Conservation (phyloP, 2,888 invertebrate species). For the Saturnia pavonia region DNA sequence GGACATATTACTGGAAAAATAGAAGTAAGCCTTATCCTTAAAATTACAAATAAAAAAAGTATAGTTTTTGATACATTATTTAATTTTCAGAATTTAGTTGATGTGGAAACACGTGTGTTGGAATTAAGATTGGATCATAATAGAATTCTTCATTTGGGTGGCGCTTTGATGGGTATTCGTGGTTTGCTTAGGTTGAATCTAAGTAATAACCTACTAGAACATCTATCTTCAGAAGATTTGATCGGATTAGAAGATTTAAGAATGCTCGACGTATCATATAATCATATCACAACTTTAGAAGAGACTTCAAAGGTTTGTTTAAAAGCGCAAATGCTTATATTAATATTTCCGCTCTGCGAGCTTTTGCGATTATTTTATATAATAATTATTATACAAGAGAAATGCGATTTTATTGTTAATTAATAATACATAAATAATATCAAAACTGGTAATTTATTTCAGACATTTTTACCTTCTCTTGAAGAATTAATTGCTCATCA, state of each 20-base stretch:
- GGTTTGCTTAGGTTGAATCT: conserved; percentile 87
- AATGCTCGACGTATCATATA: conserved; percentile 89
- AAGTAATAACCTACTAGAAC: conserved; percentile 87
- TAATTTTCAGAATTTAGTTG: conserved; percentile 86
- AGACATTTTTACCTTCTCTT: conserved; percentile 90
- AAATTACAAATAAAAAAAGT: background rate
- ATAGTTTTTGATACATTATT: background rate
- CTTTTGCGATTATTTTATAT: conserved; percentile 31
- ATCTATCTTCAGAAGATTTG: conserved; percentile 89
- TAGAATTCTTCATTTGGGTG: conserved; percentile 85
- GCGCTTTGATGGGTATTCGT: conserved; percentile 88
- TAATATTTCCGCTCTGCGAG: conserved; percentile 35
- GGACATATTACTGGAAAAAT: conserved; percentile 84
- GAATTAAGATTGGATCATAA: conserved; percentile 90
- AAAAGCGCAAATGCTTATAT: conserved; percentile 27
- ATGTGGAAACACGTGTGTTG: conserved; percentile 87
- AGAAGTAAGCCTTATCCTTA: conserved; percentile 73
- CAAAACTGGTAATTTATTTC: conserved; percentile 46
- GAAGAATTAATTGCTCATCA: conserved; percentile 89
- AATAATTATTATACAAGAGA: conserved; percentile 8
- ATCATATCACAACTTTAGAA: conserved; percentile 88
- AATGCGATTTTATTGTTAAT: conserved; percentile 11
- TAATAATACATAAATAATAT: background rate
- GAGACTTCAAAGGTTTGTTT: conserved; percentile 89
- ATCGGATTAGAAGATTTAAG: conserved; percentile 88